A percentile compares a stretch with the other conserved stretches of the same genome.
Conservation (phyloP, 1,140 invertebrate species). For the Chionoecetes opilio region DNA sequence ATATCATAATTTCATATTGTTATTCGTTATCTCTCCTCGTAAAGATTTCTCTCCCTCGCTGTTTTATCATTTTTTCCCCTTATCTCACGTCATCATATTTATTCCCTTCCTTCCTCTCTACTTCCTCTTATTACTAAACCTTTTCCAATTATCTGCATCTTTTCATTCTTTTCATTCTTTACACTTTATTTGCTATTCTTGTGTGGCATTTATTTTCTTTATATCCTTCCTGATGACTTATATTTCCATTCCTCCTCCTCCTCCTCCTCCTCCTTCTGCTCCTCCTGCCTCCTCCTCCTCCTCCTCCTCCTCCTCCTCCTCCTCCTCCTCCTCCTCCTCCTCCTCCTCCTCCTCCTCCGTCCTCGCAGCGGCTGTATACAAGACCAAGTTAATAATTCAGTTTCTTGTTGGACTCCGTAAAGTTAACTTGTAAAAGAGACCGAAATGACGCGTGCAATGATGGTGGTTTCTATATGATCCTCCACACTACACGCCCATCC, state of each 20-base stretch:
- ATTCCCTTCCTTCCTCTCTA: constrained; percentile 33
- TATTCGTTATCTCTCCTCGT: neutral
- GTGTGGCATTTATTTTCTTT: neutral
- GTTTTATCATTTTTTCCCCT: constrained; percentile 19
- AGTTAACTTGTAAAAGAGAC: constrained; percentile 75
- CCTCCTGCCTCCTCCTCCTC: neutral
- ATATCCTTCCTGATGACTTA: neutral
- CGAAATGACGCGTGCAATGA: constrained; percentile 66
- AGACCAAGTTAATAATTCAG: constrained; percentile 73
- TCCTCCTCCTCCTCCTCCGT: neutral
- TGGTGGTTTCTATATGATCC: constrained; percentile 1
- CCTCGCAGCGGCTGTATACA: constrained; percentile 54
- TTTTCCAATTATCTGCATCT: neutral
- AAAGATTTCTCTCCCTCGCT: neutral
- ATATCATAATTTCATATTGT: neutral
- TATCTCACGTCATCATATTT: neutral
- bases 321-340: neutral
- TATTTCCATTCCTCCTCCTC: neutral
- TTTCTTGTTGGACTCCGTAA: constrained; percentile 71
- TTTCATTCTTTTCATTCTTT: neutral
- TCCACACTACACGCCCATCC: neutral
- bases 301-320: neutral
- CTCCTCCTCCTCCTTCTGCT: neutral
- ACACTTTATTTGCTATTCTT: neutral
- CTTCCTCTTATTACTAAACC: neutral